Evolutionary conservation across 2,888 invertebrate genomes (phyloP).

Genomic region (Philonicus albiceps): DNA sequence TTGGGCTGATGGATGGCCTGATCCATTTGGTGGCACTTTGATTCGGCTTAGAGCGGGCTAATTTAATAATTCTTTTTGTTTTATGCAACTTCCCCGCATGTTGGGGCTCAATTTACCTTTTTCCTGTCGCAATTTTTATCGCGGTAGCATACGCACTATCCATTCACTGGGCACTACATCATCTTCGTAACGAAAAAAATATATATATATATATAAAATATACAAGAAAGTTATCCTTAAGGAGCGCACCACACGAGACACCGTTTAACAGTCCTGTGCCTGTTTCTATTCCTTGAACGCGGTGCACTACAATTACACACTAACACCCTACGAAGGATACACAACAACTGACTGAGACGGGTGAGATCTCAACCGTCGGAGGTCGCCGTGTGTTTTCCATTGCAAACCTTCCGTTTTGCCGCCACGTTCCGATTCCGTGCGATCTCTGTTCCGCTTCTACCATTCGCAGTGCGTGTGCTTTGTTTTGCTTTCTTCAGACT

Average conservation of each 20-base stretch:
- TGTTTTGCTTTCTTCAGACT: neutral
- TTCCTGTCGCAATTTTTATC: neutral
- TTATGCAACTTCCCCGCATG: neutral
- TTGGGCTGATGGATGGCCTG: neutral
- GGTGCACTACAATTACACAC: conserved; percentile 59
- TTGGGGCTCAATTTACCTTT: neutral
- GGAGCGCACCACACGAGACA: conserved; percentile 51
- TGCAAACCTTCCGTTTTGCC: neutral
- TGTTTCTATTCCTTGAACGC: conserved; percentile 54
- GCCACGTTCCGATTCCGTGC: neutral
- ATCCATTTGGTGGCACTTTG: neutral
- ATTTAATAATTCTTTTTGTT: conserved; percentile 24
- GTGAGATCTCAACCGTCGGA: conserved; percentile 56
- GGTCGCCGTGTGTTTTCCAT: conserved; percentile 51
- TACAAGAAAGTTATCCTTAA: conserved; percentile 4
- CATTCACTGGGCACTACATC: neutral
- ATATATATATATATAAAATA: neutral
- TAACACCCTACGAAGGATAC: conserved; percentile 65
- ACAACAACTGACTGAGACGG: conserved; percentile 63
- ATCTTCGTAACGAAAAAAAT: neutral
- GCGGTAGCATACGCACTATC: neutral
- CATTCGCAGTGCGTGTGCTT: neutral
- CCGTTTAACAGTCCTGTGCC: conserved; percentile 50
- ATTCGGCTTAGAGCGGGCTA: neutral
- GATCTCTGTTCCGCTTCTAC: neutral